A percentile compares a stretch with the other conserved stretches of the same genome.
phyloP scores from a whole-genome alignment of 2,113 vertebrate species.

The Symphodus melops region DNA sequence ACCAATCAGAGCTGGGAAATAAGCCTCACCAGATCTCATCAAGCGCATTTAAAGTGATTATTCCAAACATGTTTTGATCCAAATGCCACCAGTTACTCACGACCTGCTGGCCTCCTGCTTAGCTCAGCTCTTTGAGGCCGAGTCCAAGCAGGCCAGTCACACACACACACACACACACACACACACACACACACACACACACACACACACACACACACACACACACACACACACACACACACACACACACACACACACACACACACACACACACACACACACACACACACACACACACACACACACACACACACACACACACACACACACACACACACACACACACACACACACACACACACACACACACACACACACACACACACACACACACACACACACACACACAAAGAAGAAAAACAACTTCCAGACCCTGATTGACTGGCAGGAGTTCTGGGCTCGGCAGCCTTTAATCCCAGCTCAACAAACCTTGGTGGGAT shows the following conservation, averaged over 20 bases:
- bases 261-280: neutral
- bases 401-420: constrained; percentile 5
- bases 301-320: neutral
- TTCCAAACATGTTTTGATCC: constrained; percentile 36
- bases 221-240: neutral
- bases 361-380: neutral
- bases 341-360: neutral
- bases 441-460: constrained; percentile 32
- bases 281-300: neutral
- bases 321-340: neutral
- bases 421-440: constrained; percentile 2
- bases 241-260: neutral
- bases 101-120: constrained; percentile 38
- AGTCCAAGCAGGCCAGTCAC: constrained; percentile 27
- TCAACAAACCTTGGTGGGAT: neutral
- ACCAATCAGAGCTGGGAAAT: constrained; percentile 6
- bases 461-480: constrained; percentile 5
- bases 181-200: neutral
- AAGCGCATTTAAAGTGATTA: constrained; percentile 40
- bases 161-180: too few relatives aligned
- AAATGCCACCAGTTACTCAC: constrained; percentile 47
- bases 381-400: too few relatives aligned
- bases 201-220: neutral
- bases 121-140: constrained; percentile 26
- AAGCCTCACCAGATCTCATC: constrained; percentile 17